A percentile compares a stretch with the other conserved stretches of the same genome.
Evolutionary conservation across 2,888 invertebrate genomes (phyloP).

Genomic region (Ormyrus nitidulus): DNA sequence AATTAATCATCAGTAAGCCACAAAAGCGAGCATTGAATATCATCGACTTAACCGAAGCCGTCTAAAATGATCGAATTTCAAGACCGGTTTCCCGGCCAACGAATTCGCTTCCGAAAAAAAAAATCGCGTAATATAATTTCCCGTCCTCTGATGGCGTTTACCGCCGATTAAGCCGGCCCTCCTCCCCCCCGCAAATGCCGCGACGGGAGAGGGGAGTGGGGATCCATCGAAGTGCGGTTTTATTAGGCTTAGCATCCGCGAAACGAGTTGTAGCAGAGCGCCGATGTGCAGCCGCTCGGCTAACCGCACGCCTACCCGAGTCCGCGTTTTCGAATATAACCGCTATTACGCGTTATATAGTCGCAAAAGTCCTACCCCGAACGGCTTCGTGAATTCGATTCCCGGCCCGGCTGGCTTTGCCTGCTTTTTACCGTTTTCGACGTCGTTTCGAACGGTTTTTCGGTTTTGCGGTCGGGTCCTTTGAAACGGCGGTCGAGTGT

Average conservation of each 20-base stretch:
- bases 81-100: too few relatives aligned
- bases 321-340: conserved; percentile 27
- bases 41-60: too few relatives aligned
- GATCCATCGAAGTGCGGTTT: conserved; percentile 41
- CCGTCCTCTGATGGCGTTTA: conserved; percentile 1
- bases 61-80: too few relatives aligned
- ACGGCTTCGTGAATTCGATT: not conserved
- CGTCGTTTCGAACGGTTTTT: not conserved
- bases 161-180: conserved; percentile 21
- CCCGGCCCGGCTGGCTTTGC: not conserved
- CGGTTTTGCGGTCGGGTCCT: too few relatives aligned
- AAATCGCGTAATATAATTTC: not conserved
- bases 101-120: not conserved
- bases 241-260: conserved; percentile 46
- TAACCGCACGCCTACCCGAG: conserved; percentile 24
- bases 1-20: too few relatives aligned
- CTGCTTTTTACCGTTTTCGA: not conserved
- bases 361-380: not conserved
- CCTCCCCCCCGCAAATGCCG: not conserved
- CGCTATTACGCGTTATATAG: not conserved
- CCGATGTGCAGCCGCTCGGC: conserved; percentile 20
- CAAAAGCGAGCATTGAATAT: too few relatives aligned
- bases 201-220: not conserved
- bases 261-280: conserved; percentile 25
- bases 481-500: too few relatives aligned